A percentile compares a stretch with the other conserved stretches of the same genome.
Evolutionary conservation across 2,888 invertebrate species (phyloP).

Genomic region (Amphiduros pacificus): DNA sequence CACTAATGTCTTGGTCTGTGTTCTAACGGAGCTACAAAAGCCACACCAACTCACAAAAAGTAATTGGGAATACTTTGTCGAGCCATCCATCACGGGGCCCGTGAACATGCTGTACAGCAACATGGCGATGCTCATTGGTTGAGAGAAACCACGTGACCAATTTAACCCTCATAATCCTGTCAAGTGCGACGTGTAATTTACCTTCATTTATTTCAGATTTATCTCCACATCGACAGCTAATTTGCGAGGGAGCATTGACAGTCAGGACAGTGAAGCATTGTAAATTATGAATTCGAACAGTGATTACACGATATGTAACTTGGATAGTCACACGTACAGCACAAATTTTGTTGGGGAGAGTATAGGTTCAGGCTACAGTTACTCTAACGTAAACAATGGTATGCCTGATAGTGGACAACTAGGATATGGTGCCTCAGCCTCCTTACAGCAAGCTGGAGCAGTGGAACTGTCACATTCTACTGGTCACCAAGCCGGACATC

Average conservation of each 20-base stretch:
- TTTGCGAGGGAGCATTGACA: conserved; percentile 1
- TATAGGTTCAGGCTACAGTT: conserved; percentile 40
- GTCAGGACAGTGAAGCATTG: not conserved
- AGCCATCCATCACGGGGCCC: too few species aligned
- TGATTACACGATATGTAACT: conserved; percentile 56
- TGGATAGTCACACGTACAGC: conserved; percentile 54
- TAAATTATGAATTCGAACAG: conserved; percentile 48
- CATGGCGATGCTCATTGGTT: conserved; percentile 19
- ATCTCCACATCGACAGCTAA: conserved; percentile 18
- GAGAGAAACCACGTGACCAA: conserved; percentile 19
- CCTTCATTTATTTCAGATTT: conserved; percentile 29
- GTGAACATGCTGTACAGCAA: conserved; percentile 2
- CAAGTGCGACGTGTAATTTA: conserved; percentile 23
- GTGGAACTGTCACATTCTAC: not conserved
- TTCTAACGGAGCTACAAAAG: not conserved
- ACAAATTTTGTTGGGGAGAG: conserved; percentile 39
- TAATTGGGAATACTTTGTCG: conserved; percentile 19
- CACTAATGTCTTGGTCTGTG: not conserved
- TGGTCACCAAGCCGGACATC: not conserved
- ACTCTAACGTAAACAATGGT: conserved; percentile 39
- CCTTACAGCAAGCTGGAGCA: not conserved
- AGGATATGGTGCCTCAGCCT: conserved; percentile 14
- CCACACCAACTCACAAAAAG: not conserved
- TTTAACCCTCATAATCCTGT: conserved; percentile 24
- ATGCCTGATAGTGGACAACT: conserved; percentile 43